Base-by-base conservation (phyloP, 2,797 vertebrate genomes). In the Pagetopsis macropterus region DNA sequence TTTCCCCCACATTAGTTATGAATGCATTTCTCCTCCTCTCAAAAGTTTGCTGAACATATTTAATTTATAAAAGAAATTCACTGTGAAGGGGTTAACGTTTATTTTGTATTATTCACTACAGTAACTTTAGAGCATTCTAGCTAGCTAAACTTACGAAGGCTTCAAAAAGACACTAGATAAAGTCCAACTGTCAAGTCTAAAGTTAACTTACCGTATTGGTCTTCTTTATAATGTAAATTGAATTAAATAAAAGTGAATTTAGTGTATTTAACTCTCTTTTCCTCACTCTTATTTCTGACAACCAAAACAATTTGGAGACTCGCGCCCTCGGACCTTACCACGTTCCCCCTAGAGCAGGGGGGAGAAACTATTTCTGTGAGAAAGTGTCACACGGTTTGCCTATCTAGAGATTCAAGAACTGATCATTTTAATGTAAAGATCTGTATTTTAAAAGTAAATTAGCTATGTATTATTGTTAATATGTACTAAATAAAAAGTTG, bases 311-410 rank as follows among this genome's bases (percentile, higher is more conserved):
- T 80, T 89, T 4, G 11, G 16, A 82, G 40, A 0, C 9, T 83
- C 91, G 88, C 93, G 91, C 90, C 64, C 72, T 72, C 3, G 83
- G 92, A 83, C 72, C 79, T 5, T 81, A 91, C 92, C 91, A 94
- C 13, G 57, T 75, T 13, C 16, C 2, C 5, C 1, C 0, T 1
- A 1, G n/a, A 1, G 6, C 37, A 41, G 63, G 64, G 75, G n/a
- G 0, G 0, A 0, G 0, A 0, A 0, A 16, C 3, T 7, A 2
- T 23, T 14, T 45, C 0, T 55, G 1, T 27, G 2, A 56, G 5
- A 1, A 45, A 3, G 1, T 5, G 2, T 45, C 1, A 41, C 3
- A 46, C 0, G 2, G 0, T n/a, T 1, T 40, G 0, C 1, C 1
- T 51, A 4, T 17, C 0, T 67, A 0, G 23, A 5, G 2, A 17